Base-by-base conservation (phyloP, 2,113 vertebrate genomes). In the Cynopterus brachyotis region DNA sequence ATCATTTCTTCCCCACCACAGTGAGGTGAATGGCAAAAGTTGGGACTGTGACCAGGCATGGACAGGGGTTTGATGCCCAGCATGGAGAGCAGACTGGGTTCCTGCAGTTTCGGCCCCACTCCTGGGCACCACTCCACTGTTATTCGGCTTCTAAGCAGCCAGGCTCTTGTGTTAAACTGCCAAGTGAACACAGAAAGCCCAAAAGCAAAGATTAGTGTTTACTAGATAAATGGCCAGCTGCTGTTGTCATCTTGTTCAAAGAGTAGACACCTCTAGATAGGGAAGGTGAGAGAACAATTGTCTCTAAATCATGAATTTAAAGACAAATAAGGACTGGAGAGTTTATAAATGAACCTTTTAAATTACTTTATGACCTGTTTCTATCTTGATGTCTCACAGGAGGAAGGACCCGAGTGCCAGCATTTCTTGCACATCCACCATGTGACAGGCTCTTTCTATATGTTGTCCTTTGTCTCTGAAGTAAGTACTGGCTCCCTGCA, bases 1-100 rank as follows among this genome's bases (percentile, higher is more conserved):
- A 6, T 4, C 0, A 0, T 6, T 16, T 53, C 28, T 89, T 78
- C 20, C 37, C 10, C 0, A 22, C 22, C 5, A 3, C 1, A 3
- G 24, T 0, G 11, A 2, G 0, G 60, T 6, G 64, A 69, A 2
- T 3, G 15, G 22, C 17, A 9, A 59, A 19, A 50, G 8, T n/a
- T 16, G 45, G 40, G 28, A 64, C 62, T 1, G 26, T 19, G 73
- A 9, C 13, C 37, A 40, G 45, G 17, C 50, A 35, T 55, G 28
- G 55, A 22, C 59, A 35, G 62, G 28, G 30, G 2, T 35, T 59
- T n/a, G n/a, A 28, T 26, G 13, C 32, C 66, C 45, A 26, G 37
- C 12, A 0, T 4, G n/a, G 72, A 76, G 66, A 32, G n/a, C 16
- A 50, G 35, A 22, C 28, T 17, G 15, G 32, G 42, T 45, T 10